Conservation (phyloP, 1,140 invertebrate genomes). For the Macrotrachela quadricornifera region DNA sequence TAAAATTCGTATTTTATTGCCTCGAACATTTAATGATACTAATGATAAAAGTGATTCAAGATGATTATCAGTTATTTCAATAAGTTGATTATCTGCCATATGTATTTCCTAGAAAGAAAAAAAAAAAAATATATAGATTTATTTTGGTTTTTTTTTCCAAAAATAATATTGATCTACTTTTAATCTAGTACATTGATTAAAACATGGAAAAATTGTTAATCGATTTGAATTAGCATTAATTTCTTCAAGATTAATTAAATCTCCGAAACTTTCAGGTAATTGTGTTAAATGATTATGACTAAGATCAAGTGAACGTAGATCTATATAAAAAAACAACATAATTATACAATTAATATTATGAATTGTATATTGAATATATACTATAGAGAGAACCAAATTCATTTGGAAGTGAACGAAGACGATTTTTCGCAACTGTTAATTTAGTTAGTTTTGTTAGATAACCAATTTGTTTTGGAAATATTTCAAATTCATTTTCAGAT, state of each 20-base stretch:
- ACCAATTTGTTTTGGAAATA: slow-evolving; percentile 37
- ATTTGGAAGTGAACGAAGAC: slow-evolving; percentile 34
- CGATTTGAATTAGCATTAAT: slow-evolving; percentile 55
- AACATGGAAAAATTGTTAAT: slow-evolving; percentile 31
- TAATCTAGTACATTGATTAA: slow-evolving; percentile 21
- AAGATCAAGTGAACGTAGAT: slow-evolving; percentile 46
- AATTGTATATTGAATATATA: slow-evolving; percentile 15
- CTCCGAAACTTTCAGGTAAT: slow-evolving; percentile 49
- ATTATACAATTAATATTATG: neutral
- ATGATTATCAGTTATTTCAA: neutral
- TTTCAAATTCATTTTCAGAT: slow-evolving; percentile 37
- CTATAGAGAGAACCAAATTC: slow-evolving; percentile 38
- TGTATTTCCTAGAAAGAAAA: neutral
- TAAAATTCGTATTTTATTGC: slow-evolving; percentile 47
- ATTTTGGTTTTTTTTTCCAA: neutral
- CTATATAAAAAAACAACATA: slow-evolving; percentile 20
- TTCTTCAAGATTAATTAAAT: slow-evolving; percentile 53
- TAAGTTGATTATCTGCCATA: slow-evolving; percentile 2
- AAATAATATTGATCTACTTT: slow-evolving; percentile 23
- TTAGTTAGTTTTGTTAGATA: slow-evolving; percentile 36
- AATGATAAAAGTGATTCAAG: neutral
- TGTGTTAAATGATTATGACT: slow-evolving; percentile 47
- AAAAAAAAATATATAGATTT: neutral
- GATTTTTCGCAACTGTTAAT: slow-evolving; percentile 40
- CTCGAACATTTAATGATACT: slow-evolving; percentile 22